phyloP scores from a whole-genome alignment of 2,113 vertebrate genomes.

The Arothron firmamentum region DNA sequence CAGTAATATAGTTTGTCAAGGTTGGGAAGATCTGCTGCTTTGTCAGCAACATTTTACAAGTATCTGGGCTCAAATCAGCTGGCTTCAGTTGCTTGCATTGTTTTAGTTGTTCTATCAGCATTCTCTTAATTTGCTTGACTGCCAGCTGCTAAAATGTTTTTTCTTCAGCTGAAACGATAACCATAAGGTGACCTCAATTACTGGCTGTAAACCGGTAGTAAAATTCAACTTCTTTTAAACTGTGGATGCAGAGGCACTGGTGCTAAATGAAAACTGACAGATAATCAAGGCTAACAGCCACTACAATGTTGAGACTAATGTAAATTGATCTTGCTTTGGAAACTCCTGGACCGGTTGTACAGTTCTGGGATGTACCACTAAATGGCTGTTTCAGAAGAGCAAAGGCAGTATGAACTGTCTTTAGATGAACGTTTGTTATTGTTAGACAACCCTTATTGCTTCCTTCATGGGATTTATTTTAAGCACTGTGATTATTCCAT shows the following conservation, averaged over 20 bases:
- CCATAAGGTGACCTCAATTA: not conserved
- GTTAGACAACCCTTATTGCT: not conserved
- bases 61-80: no score
- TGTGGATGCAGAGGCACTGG: not conserved
- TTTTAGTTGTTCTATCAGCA: slow-evolving; percentile 13
- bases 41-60: no score
- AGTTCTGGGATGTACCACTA: no score
- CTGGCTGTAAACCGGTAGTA: not conserved
- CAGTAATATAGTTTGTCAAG: no score
- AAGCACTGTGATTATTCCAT: no score
- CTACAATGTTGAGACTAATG: not conserved
- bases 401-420: not conserved
- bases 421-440: not conserved
- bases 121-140: slow-evolving; percentile 11
- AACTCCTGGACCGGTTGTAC: no score
- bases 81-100: not conserved
- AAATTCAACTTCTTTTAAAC: slow-evolving; percentile 2
- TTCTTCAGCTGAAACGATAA: not conserved
- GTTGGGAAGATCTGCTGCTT: no score
- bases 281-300: slow-evolving; percentile 9
- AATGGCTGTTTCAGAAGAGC: not conserved
- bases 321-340: not conserved
- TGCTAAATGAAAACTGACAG: not conserved
- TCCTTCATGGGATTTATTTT: not conserved
- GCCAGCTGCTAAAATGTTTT: slow-evolving; percentile 20